Evolutionary conservation across 2,113 vertebrate species (phyloP), one percentile per base, ranked within the genome.

Genomic region (Irena cyanogastra): DNA sequence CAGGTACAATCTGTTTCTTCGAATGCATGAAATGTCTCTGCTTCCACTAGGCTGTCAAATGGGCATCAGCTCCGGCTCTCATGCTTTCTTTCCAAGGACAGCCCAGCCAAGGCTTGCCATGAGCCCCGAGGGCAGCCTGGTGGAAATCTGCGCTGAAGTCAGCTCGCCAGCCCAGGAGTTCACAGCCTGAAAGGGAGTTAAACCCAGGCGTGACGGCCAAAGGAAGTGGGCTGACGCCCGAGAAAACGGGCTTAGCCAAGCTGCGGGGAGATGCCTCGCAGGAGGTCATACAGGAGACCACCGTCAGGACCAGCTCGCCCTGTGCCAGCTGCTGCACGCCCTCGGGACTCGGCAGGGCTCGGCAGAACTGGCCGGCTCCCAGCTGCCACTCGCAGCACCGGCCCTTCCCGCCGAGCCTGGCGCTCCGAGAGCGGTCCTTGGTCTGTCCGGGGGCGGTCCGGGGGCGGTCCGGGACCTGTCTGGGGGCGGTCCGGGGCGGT

Each of bases 351-450:
- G 1, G 13, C 1, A 3, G 5, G 3, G 3, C 2, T 6, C 41
- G 0, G 19, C 5, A 14, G 3, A 1, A 4, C 28, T 1, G 4
- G 0, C 14, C 8, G 1, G 3, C 9, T 12, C 13, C 7, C 4
- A 8, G 3, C 15, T 0, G 3, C 28, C 30, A 2, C 1, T 4
- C 42, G n/a, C n/a, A n/a, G n/a, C n/a, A 15, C 6, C 6, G 2
- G 2, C 5, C 9, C 33, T 9, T 14, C 2, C 16, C 4, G 8
- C 23, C 4, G 2, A 16, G 22, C 21, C 31, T 0, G 11, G 27
- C 20, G n/a, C n/a, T 9, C 5, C 6, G 27, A 23, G 64, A 33
- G 22, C 42, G 7, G 16, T 4, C 7, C 30, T n/a, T n/a, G n/a
- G n/a, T n/a, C n/a, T n/a, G n/a, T 9, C 5, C 6, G 27, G 31